These are phyloP conservation scores for Dicerorhinus sumatrensis DNA, from an alignment of 2,113 vertebrate genomes.

Conservation along the genomic window DNA sequence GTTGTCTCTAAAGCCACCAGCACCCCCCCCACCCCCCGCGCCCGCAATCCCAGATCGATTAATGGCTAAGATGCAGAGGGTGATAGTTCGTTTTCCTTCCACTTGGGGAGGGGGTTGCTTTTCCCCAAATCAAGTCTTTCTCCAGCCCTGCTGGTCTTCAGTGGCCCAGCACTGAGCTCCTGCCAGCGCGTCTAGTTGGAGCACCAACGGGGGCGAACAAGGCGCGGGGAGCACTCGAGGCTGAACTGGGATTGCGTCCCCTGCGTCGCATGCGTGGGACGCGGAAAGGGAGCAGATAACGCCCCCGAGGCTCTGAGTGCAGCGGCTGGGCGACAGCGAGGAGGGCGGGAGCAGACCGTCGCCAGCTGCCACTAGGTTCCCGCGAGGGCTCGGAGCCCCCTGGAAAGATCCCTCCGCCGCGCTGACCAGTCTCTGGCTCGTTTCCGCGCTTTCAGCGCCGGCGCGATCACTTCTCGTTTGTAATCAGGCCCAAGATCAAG, in stretches of 20 bases:
- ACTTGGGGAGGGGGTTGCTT: background rate
- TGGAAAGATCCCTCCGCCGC: background rate
- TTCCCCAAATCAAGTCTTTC: background rate
- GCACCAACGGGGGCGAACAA: rapidly evolving
- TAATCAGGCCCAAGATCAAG: constrained; percentile 37
- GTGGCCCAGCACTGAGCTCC: background rate
- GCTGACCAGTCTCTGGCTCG: background rate
- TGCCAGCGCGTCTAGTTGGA: background rate
- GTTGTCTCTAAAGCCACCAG: background rate
- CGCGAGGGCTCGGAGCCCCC: rapidly evolving
- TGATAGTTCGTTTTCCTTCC: background rate
- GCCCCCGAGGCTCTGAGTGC: background rate
- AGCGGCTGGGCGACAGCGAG: rapidly evolving
- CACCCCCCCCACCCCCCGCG: background rate
- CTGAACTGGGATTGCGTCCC: background rate
- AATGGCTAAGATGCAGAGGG: background rate
- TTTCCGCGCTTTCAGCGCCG: background rate
- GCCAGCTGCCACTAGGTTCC: background rate
- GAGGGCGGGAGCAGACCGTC: background rate
- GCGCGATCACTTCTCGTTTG: background rate
- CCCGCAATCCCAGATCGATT: background rate
- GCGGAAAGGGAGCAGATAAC: background rate
- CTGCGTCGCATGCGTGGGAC: background rate
- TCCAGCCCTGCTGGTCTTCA: background rate
- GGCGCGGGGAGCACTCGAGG: rapidly evolving